Conservation (phyloP, 2,113 vertebrate genomes). For the Lonchura striata region DNA sequence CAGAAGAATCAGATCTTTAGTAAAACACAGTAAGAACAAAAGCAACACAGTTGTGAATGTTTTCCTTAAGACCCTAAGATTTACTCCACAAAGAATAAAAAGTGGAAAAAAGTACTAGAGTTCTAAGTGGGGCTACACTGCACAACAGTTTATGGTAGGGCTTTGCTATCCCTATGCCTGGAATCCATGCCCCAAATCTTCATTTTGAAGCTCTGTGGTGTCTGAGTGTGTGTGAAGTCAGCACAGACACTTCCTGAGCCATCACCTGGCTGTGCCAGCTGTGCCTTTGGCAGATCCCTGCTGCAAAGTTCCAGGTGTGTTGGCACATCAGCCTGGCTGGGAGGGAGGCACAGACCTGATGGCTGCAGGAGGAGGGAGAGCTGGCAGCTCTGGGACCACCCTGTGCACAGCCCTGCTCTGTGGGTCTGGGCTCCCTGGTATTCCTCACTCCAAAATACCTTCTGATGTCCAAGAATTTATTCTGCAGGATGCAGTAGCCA, state of each 20-base stretch:
- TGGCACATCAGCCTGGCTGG: neutral
- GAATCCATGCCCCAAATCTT: neutral
- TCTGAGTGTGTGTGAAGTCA: neutral
- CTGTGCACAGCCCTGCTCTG: neutral
- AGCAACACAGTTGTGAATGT: neutral
- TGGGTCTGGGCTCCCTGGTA: neutral
- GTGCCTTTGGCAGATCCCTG: neutral
- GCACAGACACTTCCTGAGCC: neutral
- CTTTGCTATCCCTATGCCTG: neutral
- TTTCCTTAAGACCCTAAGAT: neutral
- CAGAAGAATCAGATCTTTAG: neutral
- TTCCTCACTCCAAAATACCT: neutral
- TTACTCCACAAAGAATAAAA: neutral
- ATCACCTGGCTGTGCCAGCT: neutral
- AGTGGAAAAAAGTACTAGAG: neutral
- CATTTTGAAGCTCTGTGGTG: neutral
- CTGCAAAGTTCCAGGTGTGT: fast-evolving
- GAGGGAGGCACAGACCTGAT: fast-evolving
- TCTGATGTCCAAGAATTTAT: neutral
- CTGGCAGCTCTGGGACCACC: neutral
- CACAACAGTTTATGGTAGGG: neutral
- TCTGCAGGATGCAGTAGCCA: neutral
- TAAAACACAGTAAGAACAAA: neutral
- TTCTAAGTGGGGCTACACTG: neutral
- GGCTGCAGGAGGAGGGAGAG: neutral